Evolutionary conservation across 1,140 invertebrate genomes (phyloP).

Genomic region (Nixonia krombeini): DNA sequence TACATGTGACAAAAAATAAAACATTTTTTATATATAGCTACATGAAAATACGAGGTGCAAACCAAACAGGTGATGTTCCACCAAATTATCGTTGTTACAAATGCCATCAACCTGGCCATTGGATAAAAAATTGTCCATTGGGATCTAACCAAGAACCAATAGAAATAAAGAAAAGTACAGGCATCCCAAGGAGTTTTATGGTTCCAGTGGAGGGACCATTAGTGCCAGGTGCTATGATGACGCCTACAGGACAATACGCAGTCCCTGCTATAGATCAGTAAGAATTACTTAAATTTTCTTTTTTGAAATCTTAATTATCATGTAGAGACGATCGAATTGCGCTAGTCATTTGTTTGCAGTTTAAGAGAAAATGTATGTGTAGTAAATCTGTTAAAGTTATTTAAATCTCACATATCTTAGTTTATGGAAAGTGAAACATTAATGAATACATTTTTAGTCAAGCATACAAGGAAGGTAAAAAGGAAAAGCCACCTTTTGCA

Average conservation of each 20-base stretch:
- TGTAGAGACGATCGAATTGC: too few relatives aligned
- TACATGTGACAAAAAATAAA: conserved; percentile 77
- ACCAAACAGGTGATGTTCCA: conserved; percentile 90
- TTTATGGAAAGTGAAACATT: too few relatives aligned
- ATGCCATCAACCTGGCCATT: conserved; percentile 93
- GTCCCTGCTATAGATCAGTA: conserved; percentile 93
- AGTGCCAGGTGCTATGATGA: conserved; percentile 93
- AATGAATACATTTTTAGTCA: conserved; percentile 76
- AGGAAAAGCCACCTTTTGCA: conserved; percentile 76
- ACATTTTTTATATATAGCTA: conserved; percentile 80
- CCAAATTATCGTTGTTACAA: conserved; percentile 92
- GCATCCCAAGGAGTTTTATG: conserved; percentile 98
- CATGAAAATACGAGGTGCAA: conserved; percentile 86
- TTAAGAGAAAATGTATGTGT: too few relatives aligned
- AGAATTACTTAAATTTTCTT: conserved; percentile 64
- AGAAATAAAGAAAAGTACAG: conserved; percentile 93
- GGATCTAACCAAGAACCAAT: conserved; percentile 77
- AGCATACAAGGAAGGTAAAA: conserved; percentile 83
- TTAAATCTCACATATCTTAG: background rate
- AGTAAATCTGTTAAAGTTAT: conserved; percentile 9
- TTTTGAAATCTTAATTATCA: too few relatives aligned
- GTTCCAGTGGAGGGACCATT: conserved; percentile 90
- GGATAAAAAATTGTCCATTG: conserved; percentile 94
- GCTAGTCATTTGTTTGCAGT: too few relatives aligned
- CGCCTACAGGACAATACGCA: conserved; percentile 91